Evolutionary conservation across 37 sponge, comb jelly and placozoan species (phyloP), one percentile per base, ranked within the genome.

Genomic region (Halichondria panicea): DNA sequence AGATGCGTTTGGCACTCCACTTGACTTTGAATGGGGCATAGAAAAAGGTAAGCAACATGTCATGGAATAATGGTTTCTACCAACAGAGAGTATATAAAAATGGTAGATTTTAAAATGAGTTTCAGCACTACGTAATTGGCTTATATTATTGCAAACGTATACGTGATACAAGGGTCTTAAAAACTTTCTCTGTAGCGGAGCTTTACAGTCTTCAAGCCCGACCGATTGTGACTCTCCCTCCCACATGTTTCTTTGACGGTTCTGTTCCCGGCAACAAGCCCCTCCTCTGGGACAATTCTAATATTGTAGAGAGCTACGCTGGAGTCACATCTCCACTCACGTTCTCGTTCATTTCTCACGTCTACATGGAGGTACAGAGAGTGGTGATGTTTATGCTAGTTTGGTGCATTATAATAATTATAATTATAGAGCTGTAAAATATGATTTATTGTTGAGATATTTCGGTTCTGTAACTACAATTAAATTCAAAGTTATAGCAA

Each of bases 311-410:
- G 74, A 87, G 88, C 67, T 93, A 89, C 59, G 34, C 82, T 52
- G 94, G 94, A 27, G 94, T 93, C 48, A 93, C 94, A 1, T 81
- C 94, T 36, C 94, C 94, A 57, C 67, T 93, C 53, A 93, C 94
- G 67, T 93, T 93, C 76, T 93, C 94, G 43, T 93, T 93, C 74
- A 90, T 87, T 7, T 89, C 94, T 3, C 44, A 56, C 25, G 89
- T 76, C 15, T 93, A 93, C 60, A 70, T n/a, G n/a, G n/a, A n/a
- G n/a, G n/a, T n/a, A n/a, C n/a, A n/a, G n/a, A n/a, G n/a, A n/a
- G n/a, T n/a, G n/a, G n/a, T n/a, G n/a, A n/a, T n/a, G n/a, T n/a
- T n/a, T n/a, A n/a, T n/a, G n/a, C n/a, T n/a, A n/a, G n/a, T n/a
- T n/a, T n/a, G n/a, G n/a, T n/a, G n/a, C n/a, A n/a, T n/a, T n/a